Evolutionary conservation across 2,113 vertebrate genomes (phyloP), one percentile per base, ranked within the genome.

Genomic region (Miniopterus natalensis): DNA sequence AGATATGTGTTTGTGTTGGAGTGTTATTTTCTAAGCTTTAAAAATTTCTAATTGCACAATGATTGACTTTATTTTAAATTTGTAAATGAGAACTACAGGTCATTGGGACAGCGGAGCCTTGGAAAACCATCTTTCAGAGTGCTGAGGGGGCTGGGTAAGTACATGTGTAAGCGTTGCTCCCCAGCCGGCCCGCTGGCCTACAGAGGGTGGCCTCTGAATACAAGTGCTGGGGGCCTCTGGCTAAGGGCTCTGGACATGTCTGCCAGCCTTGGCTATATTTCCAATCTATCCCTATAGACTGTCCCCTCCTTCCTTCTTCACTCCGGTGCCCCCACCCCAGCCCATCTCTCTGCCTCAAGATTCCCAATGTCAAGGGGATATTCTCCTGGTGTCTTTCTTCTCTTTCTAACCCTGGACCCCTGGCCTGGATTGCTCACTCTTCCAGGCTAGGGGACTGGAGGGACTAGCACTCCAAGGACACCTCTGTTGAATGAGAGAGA

Each of bases 21-120:
- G 45, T 84, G 70, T 51, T 71, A 42, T 90, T 87, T 90, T 92
- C 27, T 74, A 51, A 61, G 25, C 61, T 89, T 84, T 25, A 14
- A 74, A 45, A 1, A 81, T 88, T 70, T 94, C 57, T 70, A n/a
- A 86, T 27, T 75, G 86, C 71, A 92, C 12, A 66, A 49, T 78
- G 80, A 66, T 23, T 75, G 6, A 65, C 51, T 85, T 93, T 63
- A 80, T 80, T 92, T 96, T 87, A 51, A 75, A 91, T 93, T 84
- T 90, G 29, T 79, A 75, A 87, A 74, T 49, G 25, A 65, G 51
- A 51, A 66, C 27, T 66, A 51, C 49, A 91, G 27, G 45, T 84
- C 53, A 53, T 15, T 91, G 87, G 74, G 42, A 45, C 27, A 51
- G 25, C 57, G 25, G 51, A 18, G 7, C 1, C 13, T 65, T 70